Evolutionary conservation across 1,140 invertebrate genomes (phyloP).

Genomic region (Megathymus violae): DNA sequence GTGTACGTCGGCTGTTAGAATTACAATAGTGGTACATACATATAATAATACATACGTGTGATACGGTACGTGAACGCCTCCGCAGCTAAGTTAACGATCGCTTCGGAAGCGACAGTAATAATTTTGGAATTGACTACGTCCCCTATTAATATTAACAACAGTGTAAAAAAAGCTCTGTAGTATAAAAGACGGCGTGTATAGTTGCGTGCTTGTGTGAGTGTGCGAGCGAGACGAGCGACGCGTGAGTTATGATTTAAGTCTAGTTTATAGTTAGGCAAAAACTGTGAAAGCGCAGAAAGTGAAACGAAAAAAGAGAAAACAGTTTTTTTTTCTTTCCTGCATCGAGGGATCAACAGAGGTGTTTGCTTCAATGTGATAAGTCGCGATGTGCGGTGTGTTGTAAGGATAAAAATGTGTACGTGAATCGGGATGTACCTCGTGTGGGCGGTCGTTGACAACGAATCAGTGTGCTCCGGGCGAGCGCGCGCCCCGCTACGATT

Average conservation of each 20-base stretch:
- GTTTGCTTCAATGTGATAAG: constrained; percentile 71
- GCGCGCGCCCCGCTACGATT: constrained; percentile 43
- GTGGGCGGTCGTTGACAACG: constrained; percentile 69
- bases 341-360: constrained; percentile 75
- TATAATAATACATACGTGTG: too few relatives aligned
- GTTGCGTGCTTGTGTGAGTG: constrained; percentile 52
- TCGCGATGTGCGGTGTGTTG: constrained; percentile 62
- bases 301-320: constrained; percentile 56
- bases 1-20: constrained; percentile 54
- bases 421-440: constrained; percentile 56
- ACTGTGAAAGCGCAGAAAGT: constrained; percentile 67
- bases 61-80: constrained; percentile 65
- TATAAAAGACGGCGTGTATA: constrained; percentile 63
- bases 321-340: constrained; percentile 73
- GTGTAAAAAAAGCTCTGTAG: constrained; percentile 71
- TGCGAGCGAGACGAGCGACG: constrained; percentile 52
- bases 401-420: constrained; percentile 47
- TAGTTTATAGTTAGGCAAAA: constrained; percentile 81
- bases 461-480: constrained; percentile 48
- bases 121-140: constrained; percentile 70
- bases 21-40: constrained; percentile 59
- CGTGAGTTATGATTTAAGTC: constrained; percentile 69
- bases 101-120: constrained; percentile 63
- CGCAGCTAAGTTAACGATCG: constrained; percentile 61
- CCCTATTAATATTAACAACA: constrained; percentile 45